phyloP scores from a whole-genome alignment of 1,140 invertebrate species.

The Steinernema khuongi region DNA sequence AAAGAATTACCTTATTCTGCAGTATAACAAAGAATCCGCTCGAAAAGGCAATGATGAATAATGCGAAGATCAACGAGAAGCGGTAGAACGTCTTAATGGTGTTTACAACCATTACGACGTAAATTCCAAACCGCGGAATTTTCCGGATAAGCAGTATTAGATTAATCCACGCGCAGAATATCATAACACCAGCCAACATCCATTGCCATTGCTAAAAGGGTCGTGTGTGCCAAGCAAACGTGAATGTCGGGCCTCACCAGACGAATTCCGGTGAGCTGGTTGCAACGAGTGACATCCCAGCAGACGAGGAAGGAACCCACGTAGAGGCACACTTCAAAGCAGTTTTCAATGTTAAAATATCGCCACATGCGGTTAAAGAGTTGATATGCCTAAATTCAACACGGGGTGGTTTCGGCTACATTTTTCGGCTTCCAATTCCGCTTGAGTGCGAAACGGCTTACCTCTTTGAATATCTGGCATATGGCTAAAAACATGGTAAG shows the following conservation, averaged over 20 bases:
- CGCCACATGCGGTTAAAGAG: slow-evolving; percentile 59
- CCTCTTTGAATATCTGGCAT: slow-evolving; percentile 61
- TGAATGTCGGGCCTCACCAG: slow-evolving; percentile 36
- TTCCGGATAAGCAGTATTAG: slow-evolving; percentile 62
- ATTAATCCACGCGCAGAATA: slow-evolving; percentile 64
- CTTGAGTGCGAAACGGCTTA: neutral
- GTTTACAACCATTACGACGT: slow-evolving; percentile 65
- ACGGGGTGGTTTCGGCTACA: too few species aligned
- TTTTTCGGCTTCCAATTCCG: too few species aligned
- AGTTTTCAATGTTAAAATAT: slow-evolving; percentile 62
- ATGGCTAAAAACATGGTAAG: slow-evolving; percentile 51
- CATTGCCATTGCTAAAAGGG: slow-evolving; percentile 63
- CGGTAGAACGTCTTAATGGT: slow-evolving; percentile 63
- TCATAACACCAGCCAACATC: slow-evolving; percentile 61
- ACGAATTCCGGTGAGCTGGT: slow-evolving; percentile 59
- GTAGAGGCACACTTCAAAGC: slow-evolving; percentile 63
- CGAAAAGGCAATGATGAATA: slow-evolving; percentile 64
- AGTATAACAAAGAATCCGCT: slow-evolving; percentile 62
- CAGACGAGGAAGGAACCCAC: slow-evolving; percentile 61
- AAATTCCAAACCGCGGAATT: slow-evolving; percentile 64
- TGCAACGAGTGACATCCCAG: slow-evolving; percentile 60
- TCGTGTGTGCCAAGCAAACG: slow-evolving; percentile 19
- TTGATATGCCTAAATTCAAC: slow-evolving; percentile 58
- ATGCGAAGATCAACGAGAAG: slow-evolving; percentile 63
- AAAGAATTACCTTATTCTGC: slow-evolving; percentile 59